These are phyloP conservation scores for Thunnus maccoyii DNA, from an alignment of 2,113 vertebrate species.

Conservation along the genomic window DNA sequence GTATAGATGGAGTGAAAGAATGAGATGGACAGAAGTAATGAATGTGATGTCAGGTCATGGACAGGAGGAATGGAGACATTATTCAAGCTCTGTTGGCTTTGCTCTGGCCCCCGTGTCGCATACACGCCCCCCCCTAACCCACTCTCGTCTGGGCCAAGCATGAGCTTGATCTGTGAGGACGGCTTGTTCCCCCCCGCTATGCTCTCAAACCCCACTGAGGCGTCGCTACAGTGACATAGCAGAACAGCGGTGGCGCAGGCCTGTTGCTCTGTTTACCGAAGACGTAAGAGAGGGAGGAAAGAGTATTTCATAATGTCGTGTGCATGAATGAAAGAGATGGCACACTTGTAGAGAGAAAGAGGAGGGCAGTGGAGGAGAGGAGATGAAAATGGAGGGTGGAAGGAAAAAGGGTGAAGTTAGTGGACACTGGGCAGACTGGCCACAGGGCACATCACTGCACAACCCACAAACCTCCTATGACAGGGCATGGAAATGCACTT, in stretches of 20 bases:
- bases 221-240: conserved; percentile 26
- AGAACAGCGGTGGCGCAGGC: conserved; percentile 19
- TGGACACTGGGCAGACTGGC: conserved; percentile 75
- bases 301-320: conserved; percentile 17
- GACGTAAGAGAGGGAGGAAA: conserved; percentile 5
- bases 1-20: conserved; percentile 15
- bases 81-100: conserved; percentile 53
- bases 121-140: background rate
- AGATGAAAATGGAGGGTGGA: conserved; percentile 26
- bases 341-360: conserved; percentile 12
- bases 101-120: conserved; percentile 24
- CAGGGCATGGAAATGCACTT: conserved; percentile 67
- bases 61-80: conserved; percentile 28
- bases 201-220: conserved; percentile 44
- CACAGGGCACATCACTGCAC: conserved; percentile 77
- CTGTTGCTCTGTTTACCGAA: conserved; percentile 10
- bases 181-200: conserved; percentile 40
- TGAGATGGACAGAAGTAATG: conserved; percentile 31
- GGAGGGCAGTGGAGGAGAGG: background rate
- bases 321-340: conserved; percentile 30
- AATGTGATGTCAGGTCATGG: conserved; percentile 29
- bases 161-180: conserved; percentile 57
- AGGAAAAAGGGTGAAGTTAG: conserved; percentile 42
- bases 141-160: background rate
- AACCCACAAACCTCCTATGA: conserved; percentile 77